Conservation (phyloP, 1,140 invertebrate genomes). For the Drosophila insularis region DNA sequence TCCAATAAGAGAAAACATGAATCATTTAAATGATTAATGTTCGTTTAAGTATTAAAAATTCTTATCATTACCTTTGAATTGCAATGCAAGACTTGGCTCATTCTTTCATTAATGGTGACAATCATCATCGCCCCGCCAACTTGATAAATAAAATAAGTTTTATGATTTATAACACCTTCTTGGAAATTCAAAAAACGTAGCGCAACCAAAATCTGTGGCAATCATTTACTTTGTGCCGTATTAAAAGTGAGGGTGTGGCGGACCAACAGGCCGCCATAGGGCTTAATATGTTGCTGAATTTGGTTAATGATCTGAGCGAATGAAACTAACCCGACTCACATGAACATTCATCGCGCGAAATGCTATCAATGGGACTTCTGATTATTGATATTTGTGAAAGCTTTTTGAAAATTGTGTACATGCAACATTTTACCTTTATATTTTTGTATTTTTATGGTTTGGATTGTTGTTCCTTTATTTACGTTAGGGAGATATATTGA, state of each 20-base stretch:
- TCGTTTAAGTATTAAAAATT: conserved; percentile 1
- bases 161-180: conserved; percentile 68
- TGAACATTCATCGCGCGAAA: background rate
- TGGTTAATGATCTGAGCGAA: conserved; percentile 50
- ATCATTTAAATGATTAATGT: conserved; percentile 25
- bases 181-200: conserved; percentile 39
- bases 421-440: background rate
- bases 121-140: background rate
- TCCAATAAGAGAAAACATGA: conserved; percentile 16
- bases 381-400: background rate
- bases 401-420: background rate
- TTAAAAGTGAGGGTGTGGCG: conserved; percentile 29
- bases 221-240: conserved; percentile 47
- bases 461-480: too few relatives aligned
- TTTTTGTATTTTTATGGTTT: background rate
- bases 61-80: background rate
- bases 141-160: conserved; percentile 23
- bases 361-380: background rate
- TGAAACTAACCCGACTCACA: conserved; percentile 19
- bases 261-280: background rate
- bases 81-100: background rate
- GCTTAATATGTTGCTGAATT: conserved; percentile 11
- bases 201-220: conserved; percentile 25
- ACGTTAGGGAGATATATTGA: too few relatives aligned
- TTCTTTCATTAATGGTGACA: background rate